phyloP scores from a whole-genome alignment of 1,140 invertebrate species.

The Planococcus citri region DNA sequence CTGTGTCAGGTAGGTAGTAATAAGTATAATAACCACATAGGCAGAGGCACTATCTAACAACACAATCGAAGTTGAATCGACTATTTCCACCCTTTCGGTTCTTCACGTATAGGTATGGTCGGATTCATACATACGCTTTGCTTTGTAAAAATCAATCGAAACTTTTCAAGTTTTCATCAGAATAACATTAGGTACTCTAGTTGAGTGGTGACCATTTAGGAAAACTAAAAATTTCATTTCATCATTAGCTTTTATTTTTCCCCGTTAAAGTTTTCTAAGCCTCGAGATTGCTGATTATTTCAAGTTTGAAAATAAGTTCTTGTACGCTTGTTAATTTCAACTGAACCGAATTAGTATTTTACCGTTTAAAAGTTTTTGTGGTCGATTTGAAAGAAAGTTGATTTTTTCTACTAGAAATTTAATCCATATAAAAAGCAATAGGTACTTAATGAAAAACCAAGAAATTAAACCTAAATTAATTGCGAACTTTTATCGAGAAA shows the following conservation, averaged over 20 bases:
- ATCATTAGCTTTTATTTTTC: neutral
- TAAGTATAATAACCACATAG: too few species aligned
- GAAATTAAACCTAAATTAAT: too few species aligned
- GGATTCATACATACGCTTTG: too few species aligned
- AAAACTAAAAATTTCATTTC: neutral
- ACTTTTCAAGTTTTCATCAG: too few species aligned
- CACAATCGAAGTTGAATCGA: too few species aligned
- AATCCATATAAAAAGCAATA: neutral
- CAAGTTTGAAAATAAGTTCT: neutral
- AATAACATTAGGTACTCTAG: too few species aligned
- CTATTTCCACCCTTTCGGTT: too few species aligned
- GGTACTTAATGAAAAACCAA: neutral
- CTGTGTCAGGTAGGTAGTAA: too few species aligned
- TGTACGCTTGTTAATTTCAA: neutral
- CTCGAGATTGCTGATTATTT: neutral
- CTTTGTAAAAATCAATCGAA: too few species aligned
- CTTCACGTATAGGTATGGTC: too few species aligned
- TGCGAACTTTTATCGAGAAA: too few species aligned
- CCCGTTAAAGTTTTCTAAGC: neutral
- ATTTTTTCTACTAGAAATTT: neutral
- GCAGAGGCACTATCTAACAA: too few species aligned
- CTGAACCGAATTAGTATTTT: neutral
- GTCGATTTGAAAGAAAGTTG: neutral
- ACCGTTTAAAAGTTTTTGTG: neutral
- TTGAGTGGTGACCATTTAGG: neutral